Base-by-base conservation (phyloP, 2,113 vertebrate genomes). In the Anser brachyrhynchus region DNA sequence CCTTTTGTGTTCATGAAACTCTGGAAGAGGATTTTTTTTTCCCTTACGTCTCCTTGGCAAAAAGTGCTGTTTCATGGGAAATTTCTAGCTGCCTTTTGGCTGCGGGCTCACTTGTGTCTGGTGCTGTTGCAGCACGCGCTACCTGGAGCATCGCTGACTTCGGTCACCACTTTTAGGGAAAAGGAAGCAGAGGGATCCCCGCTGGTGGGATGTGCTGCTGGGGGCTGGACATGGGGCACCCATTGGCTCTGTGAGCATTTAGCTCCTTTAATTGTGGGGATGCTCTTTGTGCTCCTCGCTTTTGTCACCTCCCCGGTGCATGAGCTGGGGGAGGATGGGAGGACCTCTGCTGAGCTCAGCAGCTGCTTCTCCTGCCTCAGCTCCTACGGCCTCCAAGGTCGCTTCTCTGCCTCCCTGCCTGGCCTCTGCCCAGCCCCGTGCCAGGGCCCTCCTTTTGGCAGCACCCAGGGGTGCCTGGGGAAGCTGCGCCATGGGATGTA, bases 271-370 rank as follows among this genome's bases (percentile, higher is more conserved):
- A 57, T 59, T 11, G 37, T 8, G 57, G 75, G 26, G 79, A 80
- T 17, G 67, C 2, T 87, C 80, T 92, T 55, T n/a, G 59, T 28
- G 41, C 31, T 59, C 9, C 19, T 61, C 82, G 55, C 85, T 62
- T 64, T 31, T 29, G 62, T 18, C 46, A 11, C 23, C 37, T 64
- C 62, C 62, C 15, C 4, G 25, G 35, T 26, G 5, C 11, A 8
- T 22, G 85, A 90, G 79, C 39, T 0, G 8, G 46, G 20, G 20
- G 46, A 49, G 46, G 46, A 21, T 21, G 46, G 54, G 13, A 66
- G 9, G 72, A 39, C 59, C 76, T 93, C 44, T 93, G 94, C 93
- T 92, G 84, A 89, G 93, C 94, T 92, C 94, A 89, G 93, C 92
- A 46, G 80, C 70, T 26, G 69, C 89, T 91, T 18, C 80, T 86